Percentiles rank a stretch among this genome's conserved stretches.
These are phyloP conservation scores for Vireo altiloquus DNA, from an alignment of 2,113 vertebrate genomes.

Conservation along the genomic window DNA sequence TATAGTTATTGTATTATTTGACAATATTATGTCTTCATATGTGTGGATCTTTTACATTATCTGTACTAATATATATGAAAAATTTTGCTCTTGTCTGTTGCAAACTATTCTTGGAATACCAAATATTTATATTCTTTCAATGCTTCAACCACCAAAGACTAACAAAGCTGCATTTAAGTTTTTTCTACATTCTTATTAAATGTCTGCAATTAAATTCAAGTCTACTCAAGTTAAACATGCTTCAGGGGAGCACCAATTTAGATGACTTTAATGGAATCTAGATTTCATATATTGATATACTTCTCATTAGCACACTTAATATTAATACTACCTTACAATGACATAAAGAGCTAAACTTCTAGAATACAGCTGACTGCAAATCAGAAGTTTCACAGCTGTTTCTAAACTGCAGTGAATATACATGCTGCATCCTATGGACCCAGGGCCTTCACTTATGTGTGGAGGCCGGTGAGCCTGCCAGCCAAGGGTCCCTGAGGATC, in stretches of 20 bases:
- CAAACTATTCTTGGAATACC: background rate
- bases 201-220: background rate
- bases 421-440: background rate
- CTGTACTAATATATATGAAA: background rate
- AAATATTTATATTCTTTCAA: background rate
- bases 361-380: background rate
- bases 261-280: background rate
- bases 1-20: background rate
- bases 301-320: slow-evolving; percentile 31
- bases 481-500: too few species aligned
- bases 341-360: background rate
- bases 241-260: background rate
- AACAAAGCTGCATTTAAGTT: background rate
- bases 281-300: background rate
- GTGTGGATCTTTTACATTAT: background rate
- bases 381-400: background rate
- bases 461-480: too few species aligned
- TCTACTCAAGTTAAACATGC: slow-evolving; percentile 3
- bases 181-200: background rate
- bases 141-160: background rate
- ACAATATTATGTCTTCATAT: background rate
- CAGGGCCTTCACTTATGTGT: background rate
- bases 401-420: background rate
- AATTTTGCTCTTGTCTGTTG: background rate
- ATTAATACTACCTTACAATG: background rate